Evolutionary conservation across 2,888 invertebrate genomes (phyloP), one percentile per base, ranked within the genome.

Genomic region (Cataglyphis albicans): DNA sequence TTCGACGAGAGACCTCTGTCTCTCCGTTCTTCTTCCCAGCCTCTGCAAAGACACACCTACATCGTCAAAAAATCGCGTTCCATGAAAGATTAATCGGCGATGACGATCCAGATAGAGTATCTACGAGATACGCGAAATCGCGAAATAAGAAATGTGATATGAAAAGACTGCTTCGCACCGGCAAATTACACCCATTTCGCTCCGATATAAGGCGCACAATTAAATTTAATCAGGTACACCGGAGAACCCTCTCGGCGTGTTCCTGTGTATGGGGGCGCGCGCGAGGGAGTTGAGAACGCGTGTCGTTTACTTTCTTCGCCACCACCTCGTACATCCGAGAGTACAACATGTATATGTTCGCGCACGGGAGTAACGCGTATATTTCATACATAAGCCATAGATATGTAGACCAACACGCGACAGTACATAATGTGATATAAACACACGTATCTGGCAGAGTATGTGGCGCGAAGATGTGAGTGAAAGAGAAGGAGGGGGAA

Each of bases 381-480:
- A 91, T 80, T 70, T 80, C 59, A 70, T 88, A 91, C 87, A 88
- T 88, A 90, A 83, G 82, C 70, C 86, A 88, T 89, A 87, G 88
- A 89, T 87, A 90, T 88, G 86, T 86, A 87, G 87, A 87, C 90
- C 87, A 90, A 88, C 86, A 87, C 87, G 85, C 85, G 84, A 82
- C 78, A 84, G 88, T 88, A 89, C 88, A 92, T 92, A 90, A 92
- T 89, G 91, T 88, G 89, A 92, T 91, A 91, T 91, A 91, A 88
- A 91, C 89, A 87, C 90, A 86, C 85, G 84, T 84, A 89, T 74
- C 68, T 83, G 63, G 52, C 25, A 76, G 41, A 52, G 25, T 29
- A 59, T 82, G 41, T 83, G 55, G 65, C 61, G 82, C 70, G 84
- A 73, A 76, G 78, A 87, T 89, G 83, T 89, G 70, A 83, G 84